Conservation (phyloP, 1,140 invertebrate genomes). For the Nephila pilipes region DNA sequence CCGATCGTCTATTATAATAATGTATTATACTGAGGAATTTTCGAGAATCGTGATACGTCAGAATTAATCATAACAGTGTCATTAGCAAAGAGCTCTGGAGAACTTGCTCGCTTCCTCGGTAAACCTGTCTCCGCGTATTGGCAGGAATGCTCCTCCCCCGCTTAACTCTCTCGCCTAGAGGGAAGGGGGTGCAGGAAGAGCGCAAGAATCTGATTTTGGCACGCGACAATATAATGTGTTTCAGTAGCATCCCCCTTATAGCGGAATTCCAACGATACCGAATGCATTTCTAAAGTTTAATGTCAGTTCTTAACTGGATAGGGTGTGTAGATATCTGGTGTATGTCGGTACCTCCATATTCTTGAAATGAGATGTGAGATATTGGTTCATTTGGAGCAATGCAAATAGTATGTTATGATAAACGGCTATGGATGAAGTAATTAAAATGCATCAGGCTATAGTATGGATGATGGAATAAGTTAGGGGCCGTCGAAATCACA, state of each 20-base stretch:
- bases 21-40: conserved; percentile 44
- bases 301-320: conserved; percentile 16
- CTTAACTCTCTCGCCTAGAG: neutral
- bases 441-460: neutral
- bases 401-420: neutral
- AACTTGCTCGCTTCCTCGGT: neutral
- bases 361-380: neutral
- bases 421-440: neutral
- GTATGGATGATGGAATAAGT: too few species aligned
- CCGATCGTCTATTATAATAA: conserved; percentile 44
- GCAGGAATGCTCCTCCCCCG: neutral
- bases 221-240: conserved; percentile 32
- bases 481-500: too few species aligned
- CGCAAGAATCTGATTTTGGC: conserved; percentile 34
- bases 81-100: conserved; percentile 17
- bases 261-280: neutral
- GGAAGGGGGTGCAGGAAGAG: too few species aligned
- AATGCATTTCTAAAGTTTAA: conserved; percentile 23
- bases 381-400: conserved; percentile 16
- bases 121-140: neutral
- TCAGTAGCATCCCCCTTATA: neutral
- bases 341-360: neutral
- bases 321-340: conserved; percentile 1
- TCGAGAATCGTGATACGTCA: conserved; percentile 33
- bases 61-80: conserved; percentile 54